These are phyloP conservation scores for Spodoptera exigua DNA, from an alignment of 2,888 invertebrate species.

Conservation along the genomic window DNA sequence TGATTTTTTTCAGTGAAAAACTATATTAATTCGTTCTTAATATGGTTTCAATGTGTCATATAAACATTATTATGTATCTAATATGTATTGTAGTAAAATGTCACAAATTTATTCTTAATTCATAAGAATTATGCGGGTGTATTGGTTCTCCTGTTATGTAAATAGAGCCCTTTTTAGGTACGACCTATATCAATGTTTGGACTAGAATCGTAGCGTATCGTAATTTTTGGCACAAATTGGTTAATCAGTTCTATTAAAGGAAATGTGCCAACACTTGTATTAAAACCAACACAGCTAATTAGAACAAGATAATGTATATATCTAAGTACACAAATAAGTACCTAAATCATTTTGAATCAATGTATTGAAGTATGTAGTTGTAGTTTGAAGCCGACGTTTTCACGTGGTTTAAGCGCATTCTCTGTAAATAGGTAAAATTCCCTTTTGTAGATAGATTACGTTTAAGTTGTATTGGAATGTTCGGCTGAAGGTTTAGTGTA, in stretches of 20 bases:
- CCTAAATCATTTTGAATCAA: conserved; percentile 56
- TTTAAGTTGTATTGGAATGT: conserved; percentile 51
- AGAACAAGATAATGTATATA: conserved; percentile 74
- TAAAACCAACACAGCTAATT: conserved; percentile 72
- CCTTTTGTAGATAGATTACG: conserved; percentile 76
- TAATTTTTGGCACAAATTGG: conserved; percentile 61
- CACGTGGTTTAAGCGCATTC: conserved; percentile 40
- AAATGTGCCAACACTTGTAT: conserved; percentile 73
- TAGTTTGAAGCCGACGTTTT: conserved; percentile 20
- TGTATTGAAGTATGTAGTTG: conserved; percentile 30
- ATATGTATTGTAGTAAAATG: conserved; percentile 28
- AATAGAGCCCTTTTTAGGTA: conserved; percentile 54
- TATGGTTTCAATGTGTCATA: conserved; percentile 11
- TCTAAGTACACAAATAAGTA: conserved; percentile 60
- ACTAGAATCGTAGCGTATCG: conserved; percentile 59
- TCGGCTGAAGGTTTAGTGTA: conserved; percentile 62
- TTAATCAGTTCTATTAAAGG: conserved; percentile 52
- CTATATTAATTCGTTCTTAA: conserved; percentile 2
- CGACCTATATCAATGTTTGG: conserved; percentile 50
- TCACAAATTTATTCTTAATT: conserved; percentile 40
- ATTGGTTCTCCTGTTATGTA: conserved; percentile 55
- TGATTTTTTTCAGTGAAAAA: conserved; percentile 44
- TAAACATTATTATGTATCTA: conserved; percentile 21
- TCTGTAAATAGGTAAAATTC: conserved; percentile 74
- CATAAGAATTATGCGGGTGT: conserved; percentile 59